Evolutionary conservation across 2,888 invertebrate species (phyloP), one percentile per base, ranked within the genome.

Genomic region (Meteorus cinctellus): DNA sequence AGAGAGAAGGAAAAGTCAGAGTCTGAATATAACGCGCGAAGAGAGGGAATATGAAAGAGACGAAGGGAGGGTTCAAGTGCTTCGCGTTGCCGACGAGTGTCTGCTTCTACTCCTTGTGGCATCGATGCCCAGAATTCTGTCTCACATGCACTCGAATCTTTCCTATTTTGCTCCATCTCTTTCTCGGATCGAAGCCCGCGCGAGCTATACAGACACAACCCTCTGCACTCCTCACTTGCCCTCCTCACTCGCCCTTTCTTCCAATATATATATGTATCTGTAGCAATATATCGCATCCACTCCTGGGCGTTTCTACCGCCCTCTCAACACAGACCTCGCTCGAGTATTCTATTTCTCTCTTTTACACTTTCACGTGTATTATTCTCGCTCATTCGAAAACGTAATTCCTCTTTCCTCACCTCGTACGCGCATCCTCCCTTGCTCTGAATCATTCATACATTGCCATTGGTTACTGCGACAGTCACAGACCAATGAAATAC

Each of bases 401-500:
- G 31, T 16, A 31, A 19, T 4, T 16, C 41, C 29, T n/a, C 73
- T 29, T 36, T 27, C 16, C 60, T 45, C 62, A 36, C 68, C 16
- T 60, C 59, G 41, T 41, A 41, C 8, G 41, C 41, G 73, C 75
- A 29, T 74, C 72, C 78, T 77, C 76, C 76, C 72, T 63, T 62
- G 41, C 48, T 67, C 72, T 78, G 74, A 72, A 68, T 86, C 87
- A 88, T 84, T 87, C 84, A 86, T 55, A 86, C 86, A 87, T 81
- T 88, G 86, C 88, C 87, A 89, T 89, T 89, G 89, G 89, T 84
- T 85, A 85, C 80, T 78, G 84, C 86, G 88, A 88, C 88, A 89
- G 83, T 88, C 89, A 84, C 84, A 88, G 87, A 86, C 86, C 89
- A 89, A 87, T 86, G 87, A 84, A 84, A 84, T 84, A 85, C 84